phyloP scores from a whole-genome alignment of 2,797 vertebrate species.

The Acanthiza pusilla region DNA sequence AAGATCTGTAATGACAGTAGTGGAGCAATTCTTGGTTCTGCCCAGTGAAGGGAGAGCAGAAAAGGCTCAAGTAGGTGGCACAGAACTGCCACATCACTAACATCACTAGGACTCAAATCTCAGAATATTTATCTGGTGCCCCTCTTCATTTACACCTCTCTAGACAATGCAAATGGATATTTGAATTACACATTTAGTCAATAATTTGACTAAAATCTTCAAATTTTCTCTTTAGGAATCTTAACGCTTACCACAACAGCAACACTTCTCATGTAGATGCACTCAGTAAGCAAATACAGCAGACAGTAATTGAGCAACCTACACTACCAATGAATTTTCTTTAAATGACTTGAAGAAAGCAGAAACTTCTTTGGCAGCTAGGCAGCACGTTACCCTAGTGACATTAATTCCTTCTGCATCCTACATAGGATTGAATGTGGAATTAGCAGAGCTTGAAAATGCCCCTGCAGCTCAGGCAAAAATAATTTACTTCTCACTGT shows the following conservation, averaged over 20 bases:
- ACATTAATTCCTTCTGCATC: conserved; percentile 23
- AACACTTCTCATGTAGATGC: background rate
- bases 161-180: background rate
- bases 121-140: background rate
- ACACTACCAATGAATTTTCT: background rate
- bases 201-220: background rate
- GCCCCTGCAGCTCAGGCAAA: background rate
- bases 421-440: background rate
- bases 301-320: background rate
- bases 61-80: background rate
- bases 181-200: background rate
- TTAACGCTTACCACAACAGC: background rate
- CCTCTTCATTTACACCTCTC: background rate
- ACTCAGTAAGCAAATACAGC: background rate
- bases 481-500: background rate
- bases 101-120: background rate
- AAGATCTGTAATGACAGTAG: background rate
- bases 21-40: background rate
- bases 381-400: conserved; percentile 14
- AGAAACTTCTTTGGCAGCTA: conserved; percentile 9
- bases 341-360: conserved; percentile 1
- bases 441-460: conserved; percentile 18
- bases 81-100: background rate
- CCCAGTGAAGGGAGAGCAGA: background rate
- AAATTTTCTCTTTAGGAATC: background rate